These are phyloP conservation scores for Columba guinea DNA, from an alignment of 2,797 vertebrate genomes.

Conservation along the genomic window DNA sequence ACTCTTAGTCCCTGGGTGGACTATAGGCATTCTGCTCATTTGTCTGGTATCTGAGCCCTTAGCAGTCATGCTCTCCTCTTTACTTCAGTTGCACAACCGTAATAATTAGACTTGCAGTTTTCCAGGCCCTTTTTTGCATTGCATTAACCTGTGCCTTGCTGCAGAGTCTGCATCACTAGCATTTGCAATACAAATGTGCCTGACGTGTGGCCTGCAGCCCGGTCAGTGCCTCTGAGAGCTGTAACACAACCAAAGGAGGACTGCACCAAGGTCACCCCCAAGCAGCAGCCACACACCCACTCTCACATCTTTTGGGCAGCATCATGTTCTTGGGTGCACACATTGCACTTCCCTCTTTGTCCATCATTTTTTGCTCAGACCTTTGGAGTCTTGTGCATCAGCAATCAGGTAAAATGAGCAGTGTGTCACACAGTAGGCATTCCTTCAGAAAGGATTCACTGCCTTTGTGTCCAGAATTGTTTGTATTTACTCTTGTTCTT, in stretches of 20 bases:
- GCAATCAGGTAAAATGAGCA: constrained; percentile 1
- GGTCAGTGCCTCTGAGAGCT: background rate
- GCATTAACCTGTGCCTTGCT: constrained; percentile 48
- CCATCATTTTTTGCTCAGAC: background rate
- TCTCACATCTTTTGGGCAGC: background rate
- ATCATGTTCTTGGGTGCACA: background rate
- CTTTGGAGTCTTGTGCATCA: background rate
- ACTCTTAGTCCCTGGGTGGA: background rate
- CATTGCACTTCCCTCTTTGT: background rate
- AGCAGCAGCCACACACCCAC: background rate
- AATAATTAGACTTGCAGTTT: constrained; percentile 60
- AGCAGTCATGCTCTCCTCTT: background rate
- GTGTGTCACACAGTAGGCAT: background rate
- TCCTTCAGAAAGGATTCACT: background rate
- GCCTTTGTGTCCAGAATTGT: background rate
- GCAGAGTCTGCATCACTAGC: background rate
- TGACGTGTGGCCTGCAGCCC: background rate
- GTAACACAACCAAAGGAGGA: background rate
- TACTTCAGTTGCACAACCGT: constrained; percentile 9
- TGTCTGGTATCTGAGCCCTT: background rate
- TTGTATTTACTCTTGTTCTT: background rate
- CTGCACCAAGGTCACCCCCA: background rate
- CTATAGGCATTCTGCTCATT: background rate
- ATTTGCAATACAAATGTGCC: constrained; percentile 58
- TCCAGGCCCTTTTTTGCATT: constrained; percentile 41